Conservation (phyloP, 2,888 invertebrate species). For the Rosalia funebris region DNA sequence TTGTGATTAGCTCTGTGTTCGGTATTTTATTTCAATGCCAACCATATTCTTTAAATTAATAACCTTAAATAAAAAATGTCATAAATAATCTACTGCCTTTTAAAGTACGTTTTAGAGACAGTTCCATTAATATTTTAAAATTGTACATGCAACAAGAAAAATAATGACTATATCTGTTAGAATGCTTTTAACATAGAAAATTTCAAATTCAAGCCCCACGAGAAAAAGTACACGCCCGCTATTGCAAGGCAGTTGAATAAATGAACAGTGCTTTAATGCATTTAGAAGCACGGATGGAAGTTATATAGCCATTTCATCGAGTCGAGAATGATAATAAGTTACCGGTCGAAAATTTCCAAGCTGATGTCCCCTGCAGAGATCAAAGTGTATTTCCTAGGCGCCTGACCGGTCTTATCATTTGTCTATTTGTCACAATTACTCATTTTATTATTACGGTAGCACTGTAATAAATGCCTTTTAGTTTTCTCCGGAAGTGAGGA, state of each 20-base stretch:
- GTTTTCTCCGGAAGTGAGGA: neutral
- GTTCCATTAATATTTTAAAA: no score
- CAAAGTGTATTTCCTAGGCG: slow-evolving; percentile 14
- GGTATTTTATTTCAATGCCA: no score
- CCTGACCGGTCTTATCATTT: slow-evolving; percentile 3
- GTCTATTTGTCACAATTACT: slow-evolving; percentile 15
- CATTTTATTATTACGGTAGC: slow-evolving; percentile 5
- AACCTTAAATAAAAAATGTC: no score
- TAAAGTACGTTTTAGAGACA: no score
- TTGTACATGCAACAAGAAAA: no score
- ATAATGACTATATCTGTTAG: neutral
- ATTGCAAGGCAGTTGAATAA: neutral
- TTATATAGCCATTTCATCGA: slow-evolving; percentile 5
- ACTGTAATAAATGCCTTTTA: neutral
- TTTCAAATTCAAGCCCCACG: neutral
- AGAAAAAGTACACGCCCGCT: neutral
- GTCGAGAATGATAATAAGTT: slow-evolving; percentile 22
- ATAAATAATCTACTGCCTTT: no score
- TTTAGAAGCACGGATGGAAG: slow-evolving; percentile 5
- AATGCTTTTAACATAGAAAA: neutral
- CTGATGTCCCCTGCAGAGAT: slow-evolving; percentile 15
- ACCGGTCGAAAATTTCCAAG: slow-evolving; percentile 12
- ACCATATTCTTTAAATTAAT: no score
- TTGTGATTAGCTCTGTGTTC: no score
- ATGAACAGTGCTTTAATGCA: slow-evolving; percentile 12